Conservation (phyloP, 2,888 invertebrate species). For the Sinelater perroti region DNA sequence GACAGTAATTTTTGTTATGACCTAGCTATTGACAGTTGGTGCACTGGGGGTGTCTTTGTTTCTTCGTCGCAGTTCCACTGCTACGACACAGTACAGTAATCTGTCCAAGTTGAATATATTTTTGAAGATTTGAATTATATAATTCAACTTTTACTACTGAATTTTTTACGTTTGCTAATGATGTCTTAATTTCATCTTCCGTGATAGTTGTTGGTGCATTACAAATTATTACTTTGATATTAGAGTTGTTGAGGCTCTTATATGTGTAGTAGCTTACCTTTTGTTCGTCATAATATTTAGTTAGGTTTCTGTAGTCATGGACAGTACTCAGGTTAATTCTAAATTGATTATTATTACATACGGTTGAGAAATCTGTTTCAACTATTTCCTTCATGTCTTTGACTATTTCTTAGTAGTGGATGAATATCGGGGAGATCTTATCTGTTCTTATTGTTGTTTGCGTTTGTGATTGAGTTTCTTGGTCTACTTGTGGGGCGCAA, state of each 20-base stretch:
- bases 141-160: constrained; percentile 2
- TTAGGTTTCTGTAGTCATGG: constrained; percentile 11
- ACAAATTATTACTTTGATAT: constrained; percentile 7
- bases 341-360: constrained; percentile 3
- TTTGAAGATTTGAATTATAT: not conserved
- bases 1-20: constrained; percentile 13
- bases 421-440: constrained; percentile 20
- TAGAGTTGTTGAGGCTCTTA: not conserved
- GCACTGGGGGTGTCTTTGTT: constrained; percentile 8
- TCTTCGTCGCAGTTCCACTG: not conserved
- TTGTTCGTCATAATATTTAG: constrained; percentile 12
- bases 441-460: constrained; percentile 1
- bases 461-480: constrained; percentile 1
- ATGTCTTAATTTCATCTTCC: constrained; percentile 6
- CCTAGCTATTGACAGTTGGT: not conserved
- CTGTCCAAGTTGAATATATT: constrained; percentile 11
- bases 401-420: constrained; percentile 13
- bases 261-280: constrained; percentile 20
- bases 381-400: constrained; percentile 3
- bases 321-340: constrained; percentile 14
- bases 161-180: constrained; percentile 6
- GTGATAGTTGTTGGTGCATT: constrained; percentile 13
- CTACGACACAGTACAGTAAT: constrained; percentile 7
- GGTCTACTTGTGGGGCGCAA: not conserved
- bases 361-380: constrained; percentile 8